Evolutionary conservation across 2,797 vertebrate genomes (phyloP), one percentile per base, ranked within the genome.

Genomic region (Rhabdomys pumilio): DNA sequence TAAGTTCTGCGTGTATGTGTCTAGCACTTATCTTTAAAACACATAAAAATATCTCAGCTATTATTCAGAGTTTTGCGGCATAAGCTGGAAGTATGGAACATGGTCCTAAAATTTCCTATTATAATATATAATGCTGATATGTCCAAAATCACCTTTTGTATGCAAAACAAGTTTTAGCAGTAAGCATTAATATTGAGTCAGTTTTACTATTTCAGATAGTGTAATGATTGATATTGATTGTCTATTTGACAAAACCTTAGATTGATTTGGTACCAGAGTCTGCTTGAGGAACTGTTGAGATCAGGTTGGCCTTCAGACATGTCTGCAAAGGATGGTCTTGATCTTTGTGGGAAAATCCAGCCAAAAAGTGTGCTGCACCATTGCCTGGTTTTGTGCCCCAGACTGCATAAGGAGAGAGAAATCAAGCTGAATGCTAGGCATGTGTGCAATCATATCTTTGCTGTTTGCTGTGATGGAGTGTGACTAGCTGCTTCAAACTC

Each of bases 21-120:
- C 72, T 93, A 90, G 65, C 41, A 82, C 15, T 89, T 90, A n/a
- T 72, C 41, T 95, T 89, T 93, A 93, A 95, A 94, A 92, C 44
- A 87, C 8, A 41, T 81, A 91, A 79, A 90, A 93, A 53, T 29
- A 59, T 76, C 38, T 91, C 31, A 63, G 69, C 13, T 94, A 76
- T 91, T 83, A 87, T 38, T 20, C 55, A 88, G 55, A 92, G 31
- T 59, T 90, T 93, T 67, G 10, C 75, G 19, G 19, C 44, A 86
- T 80, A 76, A 91, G 53, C 9, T 5, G 67, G 57, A 89, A 69
- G 29, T n/a, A 47, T 73, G 13, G 73, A 5, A 82, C 53, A 91
- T 41, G 17, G 1, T 90, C 6, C 22, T 79, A 29, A 44, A 88
- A 38, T 50, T 84, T 47, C 2, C 13, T 72, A 44, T 83, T 97